Conservation (phyloP, 2,797 vertebrate species). For the Hapalemur alaotrensis region DNA sequence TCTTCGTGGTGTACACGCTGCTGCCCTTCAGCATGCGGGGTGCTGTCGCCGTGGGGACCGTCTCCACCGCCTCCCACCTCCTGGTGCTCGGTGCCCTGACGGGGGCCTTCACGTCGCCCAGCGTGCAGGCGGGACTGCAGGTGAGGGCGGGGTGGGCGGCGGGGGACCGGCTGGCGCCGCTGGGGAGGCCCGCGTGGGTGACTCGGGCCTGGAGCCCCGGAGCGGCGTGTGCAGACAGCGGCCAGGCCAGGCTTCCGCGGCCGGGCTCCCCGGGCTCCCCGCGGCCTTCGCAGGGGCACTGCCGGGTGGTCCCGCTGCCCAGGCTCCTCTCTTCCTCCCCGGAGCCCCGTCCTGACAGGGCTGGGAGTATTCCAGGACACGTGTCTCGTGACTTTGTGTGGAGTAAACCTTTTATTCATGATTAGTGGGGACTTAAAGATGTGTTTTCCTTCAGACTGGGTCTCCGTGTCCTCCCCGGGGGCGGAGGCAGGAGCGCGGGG, state of each 20-base stretch:
- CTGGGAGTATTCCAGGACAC: neutral
- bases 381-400: neutral
- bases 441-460: neutral
- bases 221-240: accelerated
- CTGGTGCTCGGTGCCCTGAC: conserved; percentile 86
- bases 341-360: neutral
- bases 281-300: accelerated
- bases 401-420: neutral
- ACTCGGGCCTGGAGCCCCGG: neutral
- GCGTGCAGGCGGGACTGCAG: conserved; percentile 70
- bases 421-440: no score
- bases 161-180: neutral
- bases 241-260: neutral
- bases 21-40: conserved; percentile 93
- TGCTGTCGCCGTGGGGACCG: conserved; percentile 88
- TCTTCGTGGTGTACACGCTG: conserved; percentile 96
- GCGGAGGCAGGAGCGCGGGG: neutral
- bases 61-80: conserved; percentile 93
- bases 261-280: accelerated
- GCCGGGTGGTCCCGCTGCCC: neutral
- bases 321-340: no score
- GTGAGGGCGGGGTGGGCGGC: conserved; percentile 76
- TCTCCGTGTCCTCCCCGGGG: neutral
- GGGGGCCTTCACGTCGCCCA: neutral
- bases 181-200: accelerated